Conservation (phyloP, 1,140 invertebrate genomes). For the Heliconius melpomene region DNA sequence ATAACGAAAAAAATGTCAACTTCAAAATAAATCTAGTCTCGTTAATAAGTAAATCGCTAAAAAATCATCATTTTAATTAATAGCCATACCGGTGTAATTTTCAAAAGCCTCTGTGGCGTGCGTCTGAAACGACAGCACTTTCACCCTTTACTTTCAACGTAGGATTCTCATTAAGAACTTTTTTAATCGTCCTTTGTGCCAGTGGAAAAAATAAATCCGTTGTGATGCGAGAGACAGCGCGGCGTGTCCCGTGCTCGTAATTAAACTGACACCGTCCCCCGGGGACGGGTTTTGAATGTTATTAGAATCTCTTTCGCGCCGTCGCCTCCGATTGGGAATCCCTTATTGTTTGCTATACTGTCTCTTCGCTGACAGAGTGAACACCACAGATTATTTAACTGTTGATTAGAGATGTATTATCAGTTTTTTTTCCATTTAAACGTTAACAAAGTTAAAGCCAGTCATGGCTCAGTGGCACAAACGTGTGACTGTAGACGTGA, state of each 20-base stretch:
- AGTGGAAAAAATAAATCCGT: conserved; percentile 75
- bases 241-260: conserved; percentile 66
- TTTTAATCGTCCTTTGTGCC: conserved; percentile 79
- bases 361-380: conserved; percentile 8
- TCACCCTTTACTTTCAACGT: conserved; percentile 68
- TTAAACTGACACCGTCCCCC: conserved; percentile 76
- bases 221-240: conserved; percentile 63
- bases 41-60: conserved; percentile 21
- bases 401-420: background rate
- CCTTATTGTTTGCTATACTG: conserved; percentile 47
- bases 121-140: conserved; percentile 51
- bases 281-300: conserved; percentile 79
- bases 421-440: background rate
- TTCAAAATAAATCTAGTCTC: background rate
- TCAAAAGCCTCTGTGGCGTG: conserved; percentile 22
- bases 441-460: too few species aligned
- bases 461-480: too few species aligned
- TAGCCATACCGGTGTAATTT: conserved; percentile 37
- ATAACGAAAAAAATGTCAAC: background rate
- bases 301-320: conserved; percentile 78
- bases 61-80: conserved; percentile 42
- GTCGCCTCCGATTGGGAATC: conserved; percentile 73
- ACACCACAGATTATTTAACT: conserved; percentile 2
- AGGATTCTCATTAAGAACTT: conserved; percentile 77
- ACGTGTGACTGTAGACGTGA: too few species aligned